These are phyloP conservation scores for Caenorhabditis imperialis DNA, from an alignment of 2,888 invertebrate genomes.

Conservation along the genomic window DNA sequence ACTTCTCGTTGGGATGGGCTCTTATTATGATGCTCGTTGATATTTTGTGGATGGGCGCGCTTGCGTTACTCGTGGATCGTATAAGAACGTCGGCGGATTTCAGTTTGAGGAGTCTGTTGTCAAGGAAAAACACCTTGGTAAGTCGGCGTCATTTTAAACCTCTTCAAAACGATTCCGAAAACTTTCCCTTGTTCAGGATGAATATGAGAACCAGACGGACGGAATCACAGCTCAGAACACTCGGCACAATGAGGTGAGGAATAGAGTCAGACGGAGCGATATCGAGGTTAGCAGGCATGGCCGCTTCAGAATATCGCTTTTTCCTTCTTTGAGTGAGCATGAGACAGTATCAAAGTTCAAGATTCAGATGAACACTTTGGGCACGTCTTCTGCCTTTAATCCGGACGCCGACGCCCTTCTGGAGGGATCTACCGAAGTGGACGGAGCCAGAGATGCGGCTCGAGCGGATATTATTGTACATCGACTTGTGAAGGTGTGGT, in stretches of 20 bases:
- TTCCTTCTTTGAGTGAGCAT: too few species aligned
- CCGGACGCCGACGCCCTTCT: constrained; percentile 37
- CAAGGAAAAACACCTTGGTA: constrained; percentile 16
- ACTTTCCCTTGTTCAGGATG: constrained; percentile 32
- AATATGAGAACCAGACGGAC: constrained; percentile 39
- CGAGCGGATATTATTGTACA: constrained; percentile 67
- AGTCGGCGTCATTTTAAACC: neutral
- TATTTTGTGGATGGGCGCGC: constrained; percentile 55
- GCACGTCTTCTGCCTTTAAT: constrained; percentile 17
- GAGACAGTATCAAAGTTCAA: constrained; percentile 10
- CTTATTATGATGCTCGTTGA: constrained; percentile 74
- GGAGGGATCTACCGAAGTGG: constrained; percentile 62
- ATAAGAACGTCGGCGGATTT: constrained; percentile 49
- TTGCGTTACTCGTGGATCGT: constrained; percentile 49
- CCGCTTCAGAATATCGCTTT: too few species aligned
- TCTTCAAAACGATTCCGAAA: too few species aligned
- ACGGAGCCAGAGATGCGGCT: constrained; percentile 56
- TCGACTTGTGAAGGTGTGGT: constrained; percentile 69
- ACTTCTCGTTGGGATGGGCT: constrained; percentile 69
- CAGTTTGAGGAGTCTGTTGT: constrained; percentile 34
- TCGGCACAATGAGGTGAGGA: constrained; percentile 50
- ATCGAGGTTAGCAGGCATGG: constrained; percentile 45
- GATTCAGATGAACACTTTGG: constrained; percentile 49
- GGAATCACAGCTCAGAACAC: constrained; percentile 47
- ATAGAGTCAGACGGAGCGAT: constrained; percentile 40